Evolutionary conservation across 2,797 vertebrate genomes (phyloP), one percentile per base, ranked within the genome.

Genomic region (Malurus splendens): DNA sequence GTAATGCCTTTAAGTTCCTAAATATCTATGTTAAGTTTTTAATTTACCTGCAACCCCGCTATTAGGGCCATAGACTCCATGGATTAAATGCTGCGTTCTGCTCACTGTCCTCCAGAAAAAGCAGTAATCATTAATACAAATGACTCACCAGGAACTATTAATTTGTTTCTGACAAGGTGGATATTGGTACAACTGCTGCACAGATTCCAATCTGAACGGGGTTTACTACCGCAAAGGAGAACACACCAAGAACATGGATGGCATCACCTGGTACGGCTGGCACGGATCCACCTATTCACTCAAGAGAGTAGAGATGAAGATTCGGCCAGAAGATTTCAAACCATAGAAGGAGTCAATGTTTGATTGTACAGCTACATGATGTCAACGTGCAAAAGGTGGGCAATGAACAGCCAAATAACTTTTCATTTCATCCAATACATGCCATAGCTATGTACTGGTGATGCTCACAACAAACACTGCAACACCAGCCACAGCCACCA

Each of bases 161-260:
- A 10, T 65, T 64, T 87, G 28, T 70, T 79, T 91, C 25, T 68
- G 44, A 25, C 95, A 55, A 99, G 99, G 99, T 92, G 99, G 99
- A 17, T 99, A 99, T 77, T 99, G 99, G 99, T 99, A 99, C 96
- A 99, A 99, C 97, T 99, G 99, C 97, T 99, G 99, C 97, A 99
- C 99, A 2, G 99, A 99, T 90, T 99, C 99, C 78, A 99, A 99
- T 80, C 96, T 99, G 93, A 99, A 99, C 0, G 99, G 99, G 2
- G 94, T 98, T 59, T 99, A 98, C 96, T 98, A 99, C 94, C 98
- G 98, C 92, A 96, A 97, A 3, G 98, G 98, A 1, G 96, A 98
- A 50, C 98, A 99, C 97, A 98, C 84, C 68, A 98, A 97, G 89
- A 98, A 96, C 94, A 95, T 97, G 81, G 98, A 99, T 10, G 99